phyloP scores from a whole-genome alignment of 2,797 vertebrate genomes.

The Mus spretus region DNA sequence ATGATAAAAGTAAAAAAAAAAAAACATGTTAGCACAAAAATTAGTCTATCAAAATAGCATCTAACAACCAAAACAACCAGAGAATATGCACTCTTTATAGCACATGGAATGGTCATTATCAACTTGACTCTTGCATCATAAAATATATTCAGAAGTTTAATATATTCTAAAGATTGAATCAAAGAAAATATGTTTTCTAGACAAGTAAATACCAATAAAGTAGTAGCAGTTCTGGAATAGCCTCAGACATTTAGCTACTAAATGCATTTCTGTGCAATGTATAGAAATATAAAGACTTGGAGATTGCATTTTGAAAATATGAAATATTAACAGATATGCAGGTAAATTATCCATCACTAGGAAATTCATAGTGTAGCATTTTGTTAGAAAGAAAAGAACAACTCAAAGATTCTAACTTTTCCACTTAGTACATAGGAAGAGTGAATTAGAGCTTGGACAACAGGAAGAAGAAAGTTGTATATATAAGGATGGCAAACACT shows the following conservation, averaged over 20 bases:
- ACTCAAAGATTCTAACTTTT: neutral
- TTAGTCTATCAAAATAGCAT: neutral
- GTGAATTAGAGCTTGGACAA: neutral
- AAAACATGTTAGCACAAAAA: neutral
- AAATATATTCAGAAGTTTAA: neutral
- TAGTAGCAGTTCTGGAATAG: neutral
- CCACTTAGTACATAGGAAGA: neutral
- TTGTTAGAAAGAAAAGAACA: neutral
- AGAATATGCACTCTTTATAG: neutral
- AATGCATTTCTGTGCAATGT: neutral
- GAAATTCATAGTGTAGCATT: neutral
- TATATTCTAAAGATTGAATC: neutral
- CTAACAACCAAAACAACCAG: neutral
- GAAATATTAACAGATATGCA: neutral
- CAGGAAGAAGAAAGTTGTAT: constrained; percentile 6
- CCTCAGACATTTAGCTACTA: neutral
- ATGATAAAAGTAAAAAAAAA: neutral
- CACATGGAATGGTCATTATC: neutral
- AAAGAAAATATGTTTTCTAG: neutral
- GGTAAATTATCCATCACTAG: neutral
- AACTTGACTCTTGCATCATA: neutral
- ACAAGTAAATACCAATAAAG: neutral
- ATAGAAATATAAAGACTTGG: neutral
- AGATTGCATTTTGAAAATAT: neutral
- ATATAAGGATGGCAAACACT: neutral